These are phyloP conservation scores for Aphidius ervi DNA, from an alignment of 1,140 invertebrate genomes.

Conservation along the genomic window DNA sequence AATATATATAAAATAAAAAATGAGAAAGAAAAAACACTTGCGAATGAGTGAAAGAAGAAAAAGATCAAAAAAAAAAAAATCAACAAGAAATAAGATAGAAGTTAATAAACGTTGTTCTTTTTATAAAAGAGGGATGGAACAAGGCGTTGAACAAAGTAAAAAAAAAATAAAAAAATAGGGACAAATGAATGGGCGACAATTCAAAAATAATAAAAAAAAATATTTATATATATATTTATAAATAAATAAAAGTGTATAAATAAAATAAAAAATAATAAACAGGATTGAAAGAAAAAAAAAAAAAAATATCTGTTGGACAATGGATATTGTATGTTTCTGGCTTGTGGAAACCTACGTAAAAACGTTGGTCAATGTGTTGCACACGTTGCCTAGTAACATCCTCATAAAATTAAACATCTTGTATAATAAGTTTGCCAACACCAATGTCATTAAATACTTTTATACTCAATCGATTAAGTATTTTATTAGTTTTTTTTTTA, in stretches of 20 bases:
- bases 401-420: constrained; percentile 11
- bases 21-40: constrained; percentile 3
- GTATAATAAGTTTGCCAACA: constrained; percentile 12
- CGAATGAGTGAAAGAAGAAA: constrained; percentile 2
- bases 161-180: not conserved
- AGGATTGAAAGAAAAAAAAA: too few species aligned
- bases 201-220: too few species aligned
- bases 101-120: too few species aligned
- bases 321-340: constrained; percentile 6
- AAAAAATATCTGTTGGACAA: constrained; percentile 10
- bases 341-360: constrained; percentile 10
- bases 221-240: too few species aligned
- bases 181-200: not conserved
- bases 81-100: not conserved
- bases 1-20: constrained; percentile 2
- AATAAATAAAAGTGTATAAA: too few species aligned
- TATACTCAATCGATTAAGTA: too few species aligned
- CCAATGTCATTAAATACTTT: not conserved
- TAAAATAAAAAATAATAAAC: not conserved
- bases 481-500: too few species aligned
- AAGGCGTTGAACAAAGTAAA: not conserved
- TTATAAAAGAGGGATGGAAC: too few species aligned
- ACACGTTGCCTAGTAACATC: constrained; percentile 8
- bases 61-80: constrained; percentile 3
- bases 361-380: not conserved